Evolutionary conservation across 1,140 invertebrate species (phyloP), one percentile per base, ranked within the genome.

Genomic region (Phortica variegata): DNA sequence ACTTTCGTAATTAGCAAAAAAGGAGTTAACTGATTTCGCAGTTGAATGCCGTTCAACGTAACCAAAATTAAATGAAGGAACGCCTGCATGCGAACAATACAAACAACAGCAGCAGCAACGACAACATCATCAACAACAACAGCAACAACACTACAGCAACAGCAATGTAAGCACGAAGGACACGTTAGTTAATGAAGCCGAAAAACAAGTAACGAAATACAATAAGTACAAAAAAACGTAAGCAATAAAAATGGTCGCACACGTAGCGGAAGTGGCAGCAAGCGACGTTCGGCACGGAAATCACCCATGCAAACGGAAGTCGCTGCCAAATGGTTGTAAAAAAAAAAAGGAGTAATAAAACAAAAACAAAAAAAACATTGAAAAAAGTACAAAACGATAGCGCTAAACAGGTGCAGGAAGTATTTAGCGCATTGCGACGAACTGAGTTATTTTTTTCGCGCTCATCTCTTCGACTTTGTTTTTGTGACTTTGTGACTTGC

Each of bases 1-100:
- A 71, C 62, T 72, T 71, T 71, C 46, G 68, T 72, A 71, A 71
- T 71, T 71, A 71, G 66, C 68, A 51, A 59, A 17, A n/a, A 50
- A 59, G 54, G 60, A 71, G 66, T 59, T 66, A 71, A 71, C 62
- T 72, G 66, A 71, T 70, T 65, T 66, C 41, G 33, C 51, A 59
- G 40, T 47, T 54, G 54, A 53, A 54, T 51, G 36, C 18, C 29
- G 33, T 32, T 46, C 52, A 50, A n/a, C n/a, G 39, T 46, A 51
- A 57, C 50, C 54, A 56, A 40, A 18, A n/a, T n/a, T 61, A 65
- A 63, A 57, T 60, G 61, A 54, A 65, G 60, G 59, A 49, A 31
- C n/a, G 36, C 26, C 49, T n/a, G 16, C 29, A 40, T 17, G 26
- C 13, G 26, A 38, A 33, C 38, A 48, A 43, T 31, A 47, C 21